Evolutionary conservation across 2,797 vertebrate species (phyloP).

Genomic region (Chelon labrosus): DNA sequence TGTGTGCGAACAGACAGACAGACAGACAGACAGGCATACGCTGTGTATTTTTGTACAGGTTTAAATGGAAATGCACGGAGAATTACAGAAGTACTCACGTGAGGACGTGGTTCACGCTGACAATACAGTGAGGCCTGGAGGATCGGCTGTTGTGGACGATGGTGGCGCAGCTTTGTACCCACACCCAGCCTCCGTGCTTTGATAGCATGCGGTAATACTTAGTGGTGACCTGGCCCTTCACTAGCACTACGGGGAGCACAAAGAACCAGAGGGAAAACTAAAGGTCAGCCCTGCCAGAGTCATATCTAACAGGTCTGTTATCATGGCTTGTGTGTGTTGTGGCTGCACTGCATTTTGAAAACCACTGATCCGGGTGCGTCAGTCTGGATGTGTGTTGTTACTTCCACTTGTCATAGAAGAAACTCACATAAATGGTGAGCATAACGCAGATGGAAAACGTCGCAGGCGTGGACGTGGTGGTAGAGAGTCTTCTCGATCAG

Average conservation of each 20-base stretch:
- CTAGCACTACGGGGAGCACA: constrained; percentile 85
- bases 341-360: too few species aligned
- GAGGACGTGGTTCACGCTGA: constrained; percentile 97
- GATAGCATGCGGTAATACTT: constrained; percentile 96
- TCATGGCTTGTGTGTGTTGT: too few species aligned
- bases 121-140: constrained; percentile 95
- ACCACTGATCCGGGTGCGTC: too few species aligned
- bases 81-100: constrained; percentile 87
- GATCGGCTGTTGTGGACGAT: constrained; percentile 97
- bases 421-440: constrained; percentile 94
- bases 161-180: constrained; percentile 97
- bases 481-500: constrained; percentile 97
- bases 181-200: constrained; percentile 97
- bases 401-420: not conserved
- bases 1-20: constrained; percentile 69
- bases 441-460: constrained; percentile 92
- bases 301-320: too few species aligned
- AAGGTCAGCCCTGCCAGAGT: too few species aligned
- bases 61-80: not conserved
- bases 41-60: not conserved
- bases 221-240: constrained; percentile 97
- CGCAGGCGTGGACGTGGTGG: constrained; percentile 93
- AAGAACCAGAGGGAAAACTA: not conserved
- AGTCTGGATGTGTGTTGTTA: too few species aligned
- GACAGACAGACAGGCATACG: constrained; percentile 15